A percentile compares a stretch with the other conserved stretches of the same genome.
phyloP scores from a whole-genome alignment of 2,113 vertebrate genomes.

The Corythornis vintsioides region DNA sequence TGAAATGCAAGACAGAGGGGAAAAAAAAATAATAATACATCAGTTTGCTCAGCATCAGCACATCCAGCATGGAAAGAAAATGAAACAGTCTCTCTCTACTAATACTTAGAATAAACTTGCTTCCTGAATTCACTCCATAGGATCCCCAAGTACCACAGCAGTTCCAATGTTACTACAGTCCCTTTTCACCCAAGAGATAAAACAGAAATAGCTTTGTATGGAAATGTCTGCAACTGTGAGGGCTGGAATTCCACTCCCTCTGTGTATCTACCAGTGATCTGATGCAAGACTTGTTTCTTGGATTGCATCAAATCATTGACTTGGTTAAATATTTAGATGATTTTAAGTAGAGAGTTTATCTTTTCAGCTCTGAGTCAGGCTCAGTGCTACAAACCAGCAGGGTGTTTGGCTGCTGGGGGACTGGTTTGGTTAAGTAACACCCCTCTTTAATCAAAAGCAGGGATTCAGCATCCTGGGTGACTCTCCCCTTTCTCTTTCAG shows the following conservation, averaged over 20 bases:
- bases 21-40: not conserved
- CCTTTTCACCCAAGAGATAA: not conserved
- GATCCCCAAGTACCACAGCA: not conserved
- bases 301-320: not conserved
- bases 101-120: not conserved
- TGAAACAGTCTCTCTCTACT: not conserved
- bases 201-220: not conserved
- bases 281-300: not conserved
- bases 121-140: not conserved
- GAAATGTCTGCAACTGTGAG: not conserved
- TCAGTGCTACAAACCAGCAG: not conserved
- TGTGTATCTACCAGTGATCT: not conserved
- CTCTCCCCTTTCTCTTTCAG: not conserved
- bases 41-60: not conserved
- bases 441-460: not conserved
- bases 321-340: not conserved
- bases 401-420: not conserved
- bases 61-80: not conserved
- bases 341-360: slow-evolving; percentile 13
- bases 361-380: not conserved
- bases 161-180: not conserved
- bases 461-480: not conserved
- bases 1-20: not conserved
- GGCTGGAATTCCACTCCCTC: not conserved
- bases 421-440: not conserved